Evolutionary conservation across 2,888 invertebrate species (phyloP).

Genomic region (Agrochola lychnidis): DNA sequence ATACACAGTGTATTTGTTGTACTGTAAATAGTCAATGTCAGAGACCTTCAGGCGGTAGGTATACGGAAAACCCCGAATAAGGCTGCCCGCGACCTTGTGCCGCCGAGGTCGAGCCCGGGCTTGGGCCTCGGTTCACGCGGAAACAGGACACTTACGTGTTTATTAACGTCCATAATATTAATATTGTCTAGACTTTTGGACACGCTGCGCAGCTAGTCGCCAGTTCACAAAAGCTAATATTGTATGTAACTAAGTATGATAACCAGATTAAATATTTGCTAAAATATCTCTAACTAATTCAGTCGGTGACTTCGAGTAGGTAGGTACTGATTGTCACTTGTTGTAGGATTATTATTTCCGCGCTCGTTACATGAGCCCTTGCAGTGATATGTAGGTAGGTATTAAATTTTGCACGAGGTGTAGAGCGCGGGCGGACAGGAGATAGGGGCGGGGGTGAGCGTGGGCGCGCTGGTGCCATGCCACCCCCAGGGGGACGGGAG

Average conservation of each 20-base stretch:
- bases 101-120: constrained; percentile 78
- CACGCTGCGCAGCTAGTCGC: constrained; percentile 32
- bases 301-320: background rate
- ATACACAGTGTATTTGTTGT: constrained; percentile 69
- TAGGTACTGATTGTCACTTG: constrained; percentile 23
- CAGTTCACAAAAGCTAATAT: constrained; percentile 19
- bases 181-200: constrained; percentile 62
- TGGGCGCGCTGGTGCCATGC: constrained; percentile 74
- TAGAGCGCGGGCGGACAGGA: constrained; percentile 76
- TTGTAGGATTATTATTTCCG: constrained; percentile 71
- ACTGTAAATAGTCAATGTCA: constrained; percentile 80
- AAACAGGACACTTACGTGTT: constrained; percentile 75
- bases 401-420: constrained; percentile 87
- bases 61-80: constrained; percentile 83
- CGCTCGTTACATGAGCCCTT: constrained; percentile 73
- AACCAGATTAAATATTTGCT: constrained; percentile 6
- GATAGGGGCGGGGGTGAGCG: constrained; percentile 75
- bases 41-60: constrained; percentile 83
- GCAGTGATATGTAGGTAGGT: constrained; percentile 68
- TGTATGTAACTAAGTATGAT: constrained; percentile 43
- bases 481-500: constrained; percentile 60
- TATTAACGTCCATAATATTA: constrained; percentile 48
- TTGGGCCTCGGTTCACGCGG: constrained; percentile 69
- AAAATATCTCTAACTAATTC: constrained; percentile 17
- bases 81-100: constrained; percentile 80